Conservation (phyloP, 2,113 vertebrate species). For the Carassius auratus region DNA sequence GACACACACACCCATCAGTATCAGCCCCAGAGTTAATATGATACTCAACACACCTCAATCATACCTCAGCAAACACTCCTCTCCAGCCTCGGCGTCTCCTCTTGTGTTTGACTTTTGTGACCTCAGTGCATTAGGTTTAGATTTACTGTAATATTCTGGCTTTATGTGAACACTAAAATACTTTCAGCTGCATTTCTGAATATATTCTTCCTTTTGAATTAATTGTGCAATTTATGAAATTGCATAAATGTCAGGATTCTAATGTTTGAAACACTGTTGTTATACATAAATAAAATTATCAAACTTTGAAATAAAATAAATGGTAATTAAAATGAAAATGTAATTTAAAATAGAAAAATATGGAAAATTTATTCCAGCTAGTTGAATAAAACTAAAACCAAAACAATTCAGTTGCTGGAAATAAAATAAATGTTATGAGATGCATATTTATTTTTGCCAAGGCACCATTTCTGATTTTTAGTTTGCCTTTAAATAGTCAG, state of each 20-base stretch:
- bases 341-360: neutral
- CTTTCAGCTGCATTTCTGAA: neutral
- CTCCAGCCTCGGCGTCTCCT: too few species aligned
- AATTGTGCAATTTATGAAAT: neutral
- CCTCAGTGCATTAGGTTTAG: neutral
- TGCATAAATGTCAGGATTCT: neutral
- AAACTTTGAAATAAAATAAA: neutral
- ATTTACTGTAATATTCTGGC: neutral
- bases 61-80: constrained; percentile 42
- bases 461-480: neutral
- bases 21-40: neutral
- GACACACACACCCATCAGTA: neutral
- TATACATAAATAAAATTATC: too few species aligned
- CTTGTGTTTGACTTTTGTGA: too few species aligned
- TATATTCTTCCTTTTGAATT: too few species aligned
- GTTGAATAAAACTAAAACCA: neutral
- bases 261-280: neutral
- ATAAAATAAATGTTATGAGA: neutral
- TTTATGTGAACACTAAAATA: neutral
- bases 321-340: neutral
- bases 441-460: too few species aligned
- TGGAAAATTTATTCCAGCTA: neutral
- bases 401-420: neutral
- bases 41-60: constrained; percentile 46
- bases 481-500: neutral